Conservation (phyloP, 2,797 vertebrate genomes). For the Calcarius lapponicus region DNA sequence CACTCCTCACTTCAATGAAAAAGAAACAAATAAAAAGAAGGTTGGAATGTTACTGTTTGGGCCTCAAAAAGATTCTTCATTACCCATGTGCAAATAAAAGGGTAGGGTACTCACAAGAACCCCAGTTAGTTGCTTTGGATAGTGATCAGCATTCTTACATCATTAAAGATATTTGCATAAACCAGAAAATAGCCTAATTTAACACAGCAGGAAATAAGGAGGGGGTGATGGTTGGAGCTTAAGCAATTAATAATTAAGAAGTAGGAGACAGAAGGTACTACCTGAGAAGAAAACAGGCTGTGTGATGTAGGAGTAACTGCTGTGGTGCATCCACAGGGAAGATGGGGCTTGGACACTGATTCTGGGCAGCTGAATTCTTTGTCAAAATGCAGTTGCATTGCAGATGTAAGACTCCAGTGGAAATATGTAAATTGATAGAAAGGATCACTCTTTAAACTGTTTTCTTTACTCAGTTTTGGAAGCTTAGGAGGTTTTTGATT, state of each 20-base stretch:
- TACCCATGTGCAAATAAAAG: not conserved
- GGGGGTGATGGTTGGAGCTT: not conserved
- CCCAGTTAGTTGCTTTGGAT: not conserved
- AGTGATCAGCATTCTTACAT: not conserved
- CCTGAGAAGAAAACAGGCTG: not conserved
- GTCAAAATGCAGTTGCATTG: not conserved
- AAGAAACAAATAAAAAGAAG: not conserved
- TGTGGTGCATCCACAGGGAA: not conserved
- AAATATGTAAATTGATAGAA: not conserved
- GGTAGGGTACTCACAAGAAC: fast-evolving
- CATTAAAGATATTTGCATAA: not conserved
- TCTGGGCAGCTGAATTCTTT: not conserved
- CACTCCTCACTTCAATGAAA: fast-evolving
- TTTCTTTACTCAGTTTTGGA: not conserved
- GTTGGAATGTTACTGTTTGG: not conserved
- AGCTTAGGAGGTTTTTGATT: not conserved
- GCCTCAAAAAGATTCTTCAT: not conserved
- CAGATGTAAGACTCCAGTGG: not conserved
- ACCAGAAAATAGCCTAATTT: not conserved
- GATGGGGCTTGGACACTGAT: not conserved
- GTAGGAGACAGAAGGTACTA: not conserved
- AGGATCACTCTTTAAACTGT: not conserved
- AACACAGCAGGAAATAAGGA: not conserved
- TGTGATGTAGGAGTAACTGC: not conserved
- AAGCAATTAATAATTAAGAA: not conserved